Evolutionary conservation across 2,113 vertebrate genomes (phyloP).

Genomic region (Eulacestoma nigropectus): DNA sequence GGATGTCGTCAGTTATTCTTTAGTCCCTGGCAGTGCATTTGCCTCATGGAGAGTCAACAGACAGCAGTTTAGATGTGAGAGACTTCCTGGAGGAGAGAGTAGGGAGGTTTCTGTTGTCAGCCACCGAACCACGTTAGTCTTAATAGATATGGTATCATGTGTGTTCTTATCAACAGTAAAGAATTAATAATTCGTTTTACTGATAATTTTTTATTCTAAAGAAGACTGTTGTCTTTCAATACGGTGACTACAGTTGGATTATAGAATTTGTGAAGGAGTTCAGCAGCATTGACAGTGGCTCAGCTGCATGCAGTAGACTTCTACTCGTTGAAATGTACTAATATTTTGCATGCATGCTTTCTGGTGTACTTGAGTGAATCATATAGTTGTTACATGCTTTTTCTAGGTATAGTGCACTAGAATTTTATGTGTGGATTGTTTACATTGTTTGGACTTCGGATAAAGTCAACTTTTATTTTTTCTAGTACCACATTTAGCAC

Average conservation of each 20-base stretch:
- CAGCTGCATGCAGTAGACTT: background rate
- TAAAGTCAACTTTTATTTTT: background rate
- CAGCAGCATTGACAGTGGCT: background rate
- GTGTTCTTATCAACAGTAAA: background rate
- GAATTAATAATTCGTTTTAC: background rate
- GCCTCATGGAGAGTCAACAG: background rate
- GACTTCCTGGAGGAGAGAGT: background rate
- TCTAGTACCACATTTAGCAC: background rate
- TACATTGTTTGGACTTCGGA: background rate
- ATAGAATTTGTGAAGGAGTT: background rate
- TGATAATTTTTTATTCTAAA: background rate
- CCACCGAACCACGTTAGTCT: background rate
- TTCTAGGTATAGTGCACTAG: background rate
- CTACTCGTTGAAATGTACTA: background rate
- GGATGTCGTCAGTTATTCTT: background rate
- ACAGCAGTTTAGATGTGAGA: background rate
- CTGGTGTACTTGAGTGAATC: background rate
- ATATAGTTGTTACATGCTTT: background rate
- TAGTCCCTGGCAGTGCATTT: background rate
- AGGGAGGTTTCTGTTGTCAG: background rate
- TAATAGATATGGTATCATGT: rapidly evolving
- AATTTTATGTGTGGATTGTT: background rate
- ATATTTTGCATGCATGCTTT: background rate
- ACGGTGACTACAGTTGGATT: background rate
- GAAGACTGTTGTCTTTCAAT: background rate